Evolutionary conservation across 2,113 vertebrate genomes (phyloP), one percentile per base, ranked within the genome.

Genomic region (Cepphus grylle): DNA sequence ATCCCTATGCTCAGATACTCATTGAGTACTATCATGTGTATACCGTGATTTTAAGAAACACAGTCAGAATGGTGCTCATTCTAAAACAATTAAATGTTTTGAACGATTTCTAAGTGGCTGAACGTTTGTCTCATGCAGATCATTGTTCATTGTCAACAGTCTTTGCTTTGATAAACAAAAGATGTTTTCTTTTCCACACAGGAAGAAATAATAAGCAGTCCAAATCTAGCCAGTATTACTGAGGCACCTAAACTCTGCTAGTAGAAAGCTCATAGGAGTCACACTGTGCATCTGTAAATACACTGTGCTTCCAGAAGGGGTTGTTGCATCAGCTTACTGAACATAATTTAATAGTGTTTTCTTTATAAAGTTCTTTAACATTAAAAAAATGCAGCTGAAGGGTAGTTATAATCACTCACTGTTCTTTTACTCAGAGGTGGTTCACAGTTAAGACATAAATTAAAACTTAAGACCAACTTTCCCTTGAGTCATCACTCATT

Each of bases 381-480:
- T 87, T 11, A 49, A 70, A 86, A 80, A 86, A 53, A 12, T 15
- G 36, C 38, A 78, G 38, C 34, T 80, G 53, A 73, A 86, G 58
- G 30, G 69, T 55, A 25, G 40, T 87, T 87, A 53, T 26, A 59
- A 79, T 91, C 62, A 40, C 42, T 87, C 42, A 62, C 25, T 73
- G 32, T 86, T 93, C 70, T 90, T 90, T 69, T 76, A 63, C 32
- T 74, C 65, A 71, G 53, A 88, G 56, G 47, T 92, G 36, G 42
- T 83, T 94, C 26, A 14, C 55, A 42, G 50, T 45, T 77, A 70
- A 62, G 59, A 50, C 26, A 36, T 82, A 92, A 85, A 86, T 88
- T 90, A 91, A 91, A 84, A 86, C 93, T 81, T 91, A 94, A 73
- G 69, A 78, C 42, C 9, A 73, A 7, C 79, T 93, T 92, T 78